Evolutionary conservation across 2,888 invertebrate genomes (phyloP), one percentile per base, ranked within the genome.

Genomic region (Pollenia labialis): DNA sequence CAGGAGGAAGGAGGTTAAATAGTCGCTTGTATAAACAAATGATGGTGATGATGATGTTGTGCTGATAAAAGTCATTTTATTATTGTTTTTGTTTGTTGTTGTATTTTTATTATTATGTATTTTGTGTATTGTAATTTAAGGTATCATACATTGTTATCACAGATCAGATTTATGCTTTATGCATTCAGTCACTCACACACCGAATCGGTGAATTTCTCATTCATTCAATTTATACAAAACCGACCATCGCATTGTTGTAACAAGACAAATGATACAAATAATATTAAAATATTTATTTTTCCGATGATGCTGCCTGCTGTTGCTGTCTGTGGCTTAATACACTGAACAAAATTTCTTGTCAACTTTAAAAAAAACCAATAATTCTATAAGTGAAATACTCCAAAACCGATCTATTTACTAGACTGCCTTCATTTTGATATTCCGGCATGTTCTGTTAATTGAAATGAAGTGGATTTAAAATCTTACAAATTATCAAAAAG

Each of bases 101-200:
- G 14, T 46, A 16, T 52, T 64, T 56, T 56, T 81, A 48, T 66
- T 81, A 40, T 81, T 71, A 32, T 48, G 14, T 48, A 32, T n/a
- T 40, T 4, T 46, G 23, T 18, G 18, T 72, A 48, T 83, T 72
- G 58, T 66, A 66, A 52, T 84, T 77, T 69, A 82, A 82, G 76
- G 76, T 82, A 86, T 86, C 75, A 75, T 71, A 69, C n/a, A 46
- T 69, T 76, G 69, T 60, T 79, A 68, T 79, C 75, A 85, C 58
- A 71, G 50, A 75, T 76, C 86, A 81, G 56, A 81, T 86, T 83
- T 83, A 82, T 81, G 64, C 71, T 76, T 64, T 58, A 76, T 83
- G 58, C 79, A 80, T 44, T 76, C 71, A 76, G 18, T 69, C 44
- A 56, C 3, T 56, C 46, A 62, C 52, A 46, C 9, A 54, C 40